Evolutionary conservation across 92 coral and sea anemone genomes (phyloP), one percentile per base, ranked within the genome.

Genomic region (Actinostola sp.): DNA sequence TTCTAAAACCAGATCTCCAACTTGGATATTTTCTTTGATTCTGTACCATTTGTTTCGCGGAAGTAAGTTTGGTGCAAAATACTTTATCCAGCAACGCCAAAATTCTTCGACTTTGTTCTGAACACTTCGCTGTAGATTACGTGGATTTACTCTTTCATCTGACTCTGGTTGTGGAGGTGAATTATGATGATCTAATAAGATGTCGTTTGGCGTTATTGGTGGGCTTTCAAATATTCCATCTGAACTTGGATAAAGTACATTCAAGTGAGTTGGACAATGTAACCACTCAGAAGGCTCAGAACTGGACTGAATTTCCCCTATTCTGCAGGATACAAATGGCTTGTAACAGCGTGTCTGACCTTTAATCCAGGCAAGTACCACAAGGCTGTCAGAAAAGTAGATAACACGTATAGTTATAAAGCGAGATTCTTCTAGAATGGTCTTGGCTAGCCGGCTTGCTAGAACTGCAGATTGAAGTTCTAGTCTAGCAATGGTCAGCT

Each of bases 231-330:
- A 89, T 19, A 89, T 67, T 58, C 64, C 31, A 14, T 80, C 76
- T 0, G 84, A 88, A 35, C 93, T 88, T 13, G 93, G 93, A 45
- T 84, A 88, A n/a, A n/a, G n/a, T n/a, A 83, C 89, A 45, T 83
- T 83, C 5, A 35, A 27, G 48, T 83, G 83, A 32, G 84, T 76
- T 7, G 82, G 86, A 21, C 86, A 70, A 60, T 83, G 80, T 33
- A 35, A 30, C 93, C 89, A 79, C 20, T 73, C 79, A 38, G 77
- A 53, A 21, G 85, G 88, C 20, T 87, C 88, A 29, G 77, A 45
- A 49, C 65, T 88, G 27, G 70, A 50, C 43, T 88, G 89, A 13
- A 84, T 83, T 41, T 88, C 84, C 11, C 93, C 88, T 8, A 79
- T 69, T 62, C 89, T 36, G 2, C 51, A 48, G 0, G 89, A 88